These are phyloP conservation scores for Borostomias antarcticus DNA, from an alignment of 2,797 vertebrate genomes.

Conservation along the genomic window DNA sequence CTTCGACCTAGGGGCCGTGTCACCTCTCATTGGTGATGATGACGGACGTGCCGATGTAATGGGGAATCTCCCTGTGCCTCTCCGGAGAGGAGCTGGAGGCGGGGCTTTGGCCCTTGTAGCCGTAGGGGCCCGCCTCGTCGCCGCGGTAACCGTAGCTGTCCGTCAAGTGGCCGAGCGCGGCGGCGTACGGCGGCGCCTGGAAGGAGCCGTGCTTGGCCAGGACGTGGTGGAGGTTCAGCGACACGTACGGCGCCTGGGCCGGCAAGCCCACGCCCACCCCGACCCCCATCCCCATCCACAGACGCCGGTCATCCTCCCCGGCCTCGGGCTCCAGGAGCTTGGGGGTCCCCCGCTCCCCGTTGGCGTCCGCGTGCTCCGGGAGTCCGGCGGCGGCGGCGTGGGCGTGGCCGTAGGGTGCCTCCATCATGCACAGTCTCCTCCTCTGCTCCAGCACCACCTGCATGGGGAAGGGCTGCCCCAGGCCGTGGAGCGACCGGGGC, in stretches of 20 bases:
- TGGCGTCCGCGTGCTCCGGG: conserved; percentile 45
- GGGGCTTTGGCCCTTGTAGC: conserved; percentile 77
- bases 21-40: conserved; percentile 92
- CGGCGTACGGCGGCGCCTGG: conserved; percentile 65
- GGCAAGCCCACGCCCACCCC: conserved; percentile 48
- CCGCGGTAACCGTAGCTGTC: conserved; percentile 66
- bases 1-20: conserved; percentile 49
- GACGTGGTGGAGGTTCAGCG: conserved; percentile 87
- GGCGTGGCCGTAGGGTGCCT: conserved; percentile 66
- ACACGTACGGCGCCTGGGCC: conserved; percentile 80
- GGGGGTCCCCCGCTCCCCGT: conserved; percentile 43
- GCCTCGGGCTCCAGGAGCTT: conserved; percentile 56
- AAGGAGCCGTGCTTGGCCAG: conserved; percentile 81
- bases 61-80: conserved; percentile 77
- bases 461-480: conserved; percentile 74
- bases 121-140: conserved; percentile 69
- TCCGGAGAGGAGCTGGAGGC: conserved; percentile 76
- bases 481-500: conserved; percentile 63
- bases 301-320: conserved; percentile 60
- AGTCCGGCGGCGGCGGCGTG: conserved; percentile 47
- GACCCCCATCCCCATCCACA: conserved; percentile 52
- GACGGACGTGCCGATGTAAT: conserved; percentile 89
- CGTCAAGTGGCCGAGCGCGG: conserved; percentile 63
- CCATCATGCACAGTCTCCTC: conserved; percentile 75
- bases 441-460: conserved; percentile 79